Evolutionary conservation across 2,797 vertebrate species (phyloP).

Genomic region (Cephalopachus bancanus): DNA sequence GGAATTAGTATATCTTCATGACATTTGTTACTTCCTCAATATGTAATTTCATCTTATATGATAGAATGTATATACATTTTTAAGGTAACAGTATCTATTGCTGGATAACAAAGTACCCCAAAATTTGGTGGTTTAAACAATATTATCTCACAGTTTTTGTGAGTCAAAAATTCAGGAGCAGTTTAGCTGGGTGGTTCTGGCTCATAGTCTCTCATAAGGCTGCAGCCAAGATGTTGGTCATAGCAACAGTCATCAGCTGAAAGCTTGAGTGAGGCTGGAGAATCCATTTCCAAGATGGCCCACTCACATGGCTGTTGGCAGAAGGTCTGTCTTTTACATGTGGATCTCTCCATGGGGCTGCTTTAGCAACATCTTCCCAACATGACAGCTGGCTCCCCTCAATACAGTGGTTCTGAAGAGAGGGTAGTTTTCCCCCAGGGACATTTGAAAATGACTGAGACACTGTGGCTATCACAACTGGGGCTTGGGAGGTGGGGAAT

Average conservation of each 20-base stretch:
- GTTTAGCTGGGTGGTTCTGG: no score
- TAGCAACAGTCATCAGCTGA: not conserved
- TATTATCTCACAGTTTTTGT: not conserved
- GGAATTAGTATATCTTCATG: not conserved
- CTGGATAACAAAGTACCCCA: conserved; percentile 11
- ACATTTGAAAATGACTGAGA: not conserved
- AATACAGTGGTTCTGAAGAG: not conserved
- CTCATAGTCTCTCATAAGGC: no score
- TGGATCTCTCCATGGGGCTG: no score
- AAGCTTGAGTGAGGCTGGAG: not conserved
- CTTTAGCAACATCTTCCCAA: not conserved
- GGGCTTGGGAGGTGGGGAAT: accelerated
- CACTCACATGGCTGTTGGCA: no score
- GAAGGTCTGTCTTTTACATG: not conserved
- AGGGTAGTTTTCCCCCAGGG: not conserved
- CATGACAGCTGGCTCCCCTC: no score
- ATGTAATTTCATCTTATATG: not conserved
- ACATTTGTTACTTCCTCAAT: not conserved
- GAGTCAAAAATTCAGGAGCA: no score
- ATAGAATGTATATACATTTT: not conserved
- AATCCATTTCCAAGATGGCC: not conserved
- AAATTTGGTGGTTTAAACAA: conserved; percentile 11
- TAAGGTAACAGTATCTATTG: not conserved
- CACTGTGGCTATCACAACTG: not conserved
- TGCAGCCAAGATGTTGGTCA: not conserved